Conservation (phyloP, 2,797 vertebrate species). For the Spea hammondii region DNA sequence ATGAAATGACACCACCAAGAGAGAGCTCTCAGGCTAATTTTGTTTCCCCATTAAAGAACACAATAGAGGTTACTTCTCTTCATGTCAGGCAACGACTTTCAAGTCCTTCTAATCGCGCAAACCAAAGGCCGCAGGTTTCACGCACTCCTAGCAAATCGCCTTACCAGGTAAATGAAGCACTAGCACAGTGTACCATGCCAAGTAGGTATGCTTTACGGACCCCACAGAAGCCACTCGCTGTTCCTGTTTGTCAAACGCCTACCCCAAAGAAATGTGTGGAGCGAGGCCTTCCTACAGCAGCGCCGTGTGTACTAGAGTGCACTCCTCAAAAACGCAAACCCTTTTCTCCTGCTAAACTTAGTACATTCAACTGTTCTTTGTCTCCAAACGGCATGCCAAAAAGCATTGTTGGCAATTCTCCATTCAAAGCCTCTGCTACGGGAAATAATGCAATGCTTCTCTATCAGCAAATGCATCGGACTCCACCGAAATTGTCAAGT, state of each 20-base stretch:
- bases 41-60: conserved; percentile 64
- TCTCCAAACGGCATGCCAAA: background rate
- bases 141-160: conserved; percentile 1
- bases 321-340: conserved; percentile 26
- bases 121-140: background rate
- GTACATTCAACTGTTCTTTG: background rate
- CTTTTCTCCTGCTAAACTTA: background rate
- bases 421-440: background rate
- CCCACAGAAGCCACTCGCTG: conserved; percentile 31
- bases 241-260: background rate
- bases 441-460: background rate
- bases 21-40: conserved; percentile 56
- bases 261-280: conserved; percentile 13
- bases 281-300: too few species aligned
- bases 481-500: conserved; percentile 2
- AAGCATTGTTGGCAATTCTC: background rate
- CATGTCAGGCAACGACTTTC: conserved; percentile 22
- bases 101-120: conserved; percentile 14
- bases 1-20: conserved; percentile 57
- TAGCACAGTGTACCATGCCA: background rate
- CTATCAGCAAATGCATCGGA: conserved; percentile 1
- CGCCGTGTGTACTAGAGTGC: background rate
- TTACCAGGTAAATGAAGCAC: background rate
- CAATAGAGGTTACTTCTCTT: conserved; percentile 25
- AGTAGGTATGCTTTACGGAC: conserved; percentile 23